Conservation (phyloP, 2,888 invertebrate species). For the Plebejus argus region DNA sequence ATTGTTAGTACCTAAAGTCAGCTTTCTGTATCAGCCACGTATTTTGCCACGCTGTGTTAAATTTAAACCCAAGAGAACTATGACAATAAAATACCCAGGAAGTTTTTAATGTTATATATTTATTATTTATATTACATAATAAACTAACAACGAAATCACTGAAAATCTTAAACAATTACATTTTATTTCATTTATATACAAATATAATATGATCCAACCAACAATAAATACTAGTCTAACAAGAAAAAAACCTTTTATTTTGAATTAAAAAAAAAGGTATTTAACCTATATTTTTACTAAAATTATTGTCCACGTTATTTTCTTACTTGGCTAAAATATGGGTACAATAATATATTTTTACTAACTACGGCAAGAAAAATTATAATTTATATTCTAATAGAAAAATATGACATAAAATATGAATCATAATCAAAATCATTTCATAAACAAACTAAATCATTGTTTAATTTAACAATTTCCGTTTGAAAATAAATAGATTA, state of each 20-base stretch:
- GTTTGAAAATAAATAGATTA: not conserved
- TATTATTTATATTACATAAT: not conserved
- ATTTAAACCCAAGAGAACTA: not conserved
- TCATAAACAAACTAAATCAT: not conserved
- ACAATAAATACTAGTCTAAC: no score
- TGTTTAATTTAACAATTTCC: not conserved
- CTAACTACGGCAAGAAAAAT: not conserved
- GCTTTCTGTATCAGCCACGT: no score
- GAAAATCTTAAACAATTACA: not conserved
- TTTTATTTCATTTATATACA: conserved; percentile 5
- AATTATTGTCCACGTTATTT: not conserved
- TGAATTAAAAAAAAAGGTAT: no score
- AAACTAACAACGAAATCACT: not conserved
- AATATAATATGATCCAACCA: not conserved
- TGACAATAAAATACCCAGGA: not conserved
- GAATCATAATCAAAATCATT: not conserved
- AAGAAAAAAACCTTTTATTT: no score
- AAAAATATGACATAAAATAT: not conserved
- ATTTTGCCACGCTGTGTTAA: no score
- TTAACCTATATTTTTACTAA: not conserved
- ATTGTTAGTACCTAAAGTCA: not conserved
- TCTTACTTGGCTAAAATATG: not conserved
- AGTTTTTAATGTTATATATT: not conserved
- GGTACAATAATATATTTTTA: not conserved
- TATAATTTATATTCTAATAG: not conserved